phyloP scores from a whole-genome alignment of 2,113 vertebrate species.

The Passerina amoena region DNA sequence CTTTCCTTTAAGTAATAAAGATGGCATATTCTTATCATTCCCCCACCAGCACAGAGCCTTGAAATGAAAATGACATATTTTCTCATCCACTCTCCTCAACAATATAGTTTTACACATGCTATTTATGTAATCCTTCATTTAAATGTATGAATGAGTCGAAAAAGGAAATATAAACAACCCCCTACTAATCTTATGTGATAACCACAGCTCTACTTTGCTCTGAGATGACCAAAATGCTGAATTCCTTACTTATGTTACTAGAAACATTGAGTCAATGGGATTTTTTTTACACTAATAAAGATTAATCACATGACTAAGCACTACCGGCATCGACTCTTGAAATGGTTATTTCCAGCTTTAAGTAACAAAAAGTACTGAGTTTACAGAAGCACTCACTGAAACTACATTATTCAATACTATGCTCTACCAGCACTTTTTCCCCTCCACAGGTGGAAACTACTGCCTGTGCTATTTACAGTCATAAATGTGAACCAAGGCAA shows the following conservation, averaged over 20 bases:
- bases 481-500: neutral
- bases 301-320: slow-evolving; percentile 22
- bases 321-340: neutral
- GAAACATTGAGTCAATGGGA: slow-evolving; percentile 11
- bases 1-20: neutral
- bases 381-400: slow-evolving; percentile 22
- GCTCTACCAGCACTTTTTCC: neutral
- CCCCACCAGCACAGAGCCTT: neutral
- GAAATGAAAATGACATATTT: neutral
- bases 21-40: neutral
- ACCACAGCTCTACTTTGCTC: neutral
- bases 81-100: neutral
- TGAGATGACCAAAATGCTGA: neutral
- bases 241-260: neutral
- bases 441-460: neutral
- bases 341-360: slow-evolving; percentile 64
- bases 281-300: slow-evolving; percentile 7
- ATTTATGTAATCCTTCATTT: neutral
- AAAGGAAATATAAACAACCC: neutral
- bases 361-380: slow-evolving; percentile 42
- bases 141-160: neutral
- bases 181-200: neutral
- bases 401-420: neutral
- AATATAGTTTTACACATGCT: neutral
- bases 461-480: neutral